Base-by-base conservation (phyloP, 2,113 vertebrate species). In the Larimichthys polyactis region DNA sequence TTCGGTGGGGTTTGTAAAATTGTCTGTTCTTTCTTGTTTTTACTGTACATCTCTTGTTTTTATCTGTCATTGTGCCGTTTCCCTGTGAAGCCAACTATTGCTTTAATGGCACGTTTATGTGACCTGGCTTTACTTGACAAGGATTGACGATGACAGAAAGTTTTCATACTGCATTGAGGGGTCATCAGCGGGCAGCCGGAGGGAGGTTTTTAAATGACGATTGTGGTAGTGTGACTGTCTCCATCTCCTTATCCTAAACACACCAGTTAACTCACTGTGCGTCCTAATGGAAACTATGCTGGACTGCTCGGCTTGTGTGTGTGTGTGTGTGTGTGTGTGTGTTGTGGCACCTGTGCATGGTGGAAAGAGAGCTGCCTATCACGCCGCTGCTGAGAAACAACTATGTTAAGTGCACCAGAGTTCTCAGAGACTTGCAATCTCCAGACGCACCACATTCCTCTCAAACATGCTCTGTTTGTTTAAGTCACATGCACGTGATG, bases 401-500 rank as follows among this genome's bases (percentile, higher is more conserved):
- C 83, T 86, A 79, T 89, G 83, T 86, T 85, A 90, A 86, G 86
- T 89, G 77, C 74, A 40, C 7, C 22, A 72, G 77, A 22, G 59
- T 84, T 92, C 52, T 59, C 81, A 85, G 52, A 76, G 80, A 74
- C 77, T 40, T 40, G 49, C 59, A 78, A 84, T 89, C 89, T 84
- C 75, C 84, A 89, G 82, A 89, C 79, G 11, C 57, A 57, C 82
- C 14, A 43, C 91, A 85, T 91, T 90, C 87, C 82, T 81, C 54
- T 48, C 32, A 71, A 81, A 79, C 68, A 76, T 66, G 66, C 19
- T 54, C 79, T 85, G 82, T 87, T 90, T 87, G 73, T 90, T 89
- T 85, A 87, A 81, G 74, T 83, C 71, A 55, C 49, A 16, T 48
- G 70, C 55, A 67, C 22, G n/a, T 64, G 22, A 62, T 63, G 2